Base-by-base conservation (phyloP, 2,888 invertebrate genomes). In the Scrobipalpa costella region DNA sequence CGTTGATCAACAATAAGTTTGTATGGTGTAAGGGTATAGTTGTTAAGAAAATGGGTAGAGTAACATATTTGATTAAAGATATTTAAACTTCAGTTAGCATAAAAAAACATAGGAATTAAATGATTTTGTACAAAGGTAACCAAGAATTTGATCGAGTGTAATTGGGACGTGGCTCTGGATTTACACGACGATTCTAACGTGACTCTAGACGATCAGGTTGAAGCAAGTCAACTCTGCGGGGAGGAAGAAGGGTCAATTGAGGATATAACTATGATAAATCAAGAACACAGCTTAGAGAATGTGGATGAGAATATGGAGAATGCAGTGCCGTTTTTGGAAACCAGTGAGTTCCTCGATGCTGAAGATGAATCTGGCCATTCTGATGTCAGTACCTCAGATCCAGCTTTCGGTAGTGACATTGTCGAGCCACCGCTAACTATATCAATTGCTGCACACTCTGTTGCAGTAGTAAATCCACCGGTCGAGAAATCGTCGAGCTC, bases 21-120 rank as follows among this genome's bases (percentile, higher is more conserved):
- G 13, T 0, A 15, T 71, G 71, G 71, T 21, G 13, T 15, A 66
- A 63, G 52, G 71, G 69, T 0, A 47, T 60, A n/a, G 63, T 68
- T 33, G 40, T 61, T n/a, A 66, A 63, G 34, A 58, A 19, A 57
- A 52, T 67, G 1, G 67, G 67, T 1, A 66, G 64, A 50, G 61
- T 62, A 15, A 34, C 57, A 6, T 68, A 68, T 44, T 17, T 67
- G 38, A 21, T 69, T 13, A 52, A 62, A 55, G 64, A 67, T 50
- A 57, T 17, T 40, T 1, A 40, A 34, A 57, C 49, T 5, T 19
- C 11, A 6, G 5, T 11, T 8, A 6, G 11, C 6, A 1, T 27
- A 15, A 64, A 61, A 60, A 66, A 63, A 57, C 67, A 67, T 49
- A 59, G 57, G 49, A 58, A 67, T 55, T 64, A 67, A 44, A 13